These are phyloP conservation scores for Lagorchestes hirsutus DNA, from an alignment of 2,797 vertebrate species.

Conservation along the genomic window DNA sequence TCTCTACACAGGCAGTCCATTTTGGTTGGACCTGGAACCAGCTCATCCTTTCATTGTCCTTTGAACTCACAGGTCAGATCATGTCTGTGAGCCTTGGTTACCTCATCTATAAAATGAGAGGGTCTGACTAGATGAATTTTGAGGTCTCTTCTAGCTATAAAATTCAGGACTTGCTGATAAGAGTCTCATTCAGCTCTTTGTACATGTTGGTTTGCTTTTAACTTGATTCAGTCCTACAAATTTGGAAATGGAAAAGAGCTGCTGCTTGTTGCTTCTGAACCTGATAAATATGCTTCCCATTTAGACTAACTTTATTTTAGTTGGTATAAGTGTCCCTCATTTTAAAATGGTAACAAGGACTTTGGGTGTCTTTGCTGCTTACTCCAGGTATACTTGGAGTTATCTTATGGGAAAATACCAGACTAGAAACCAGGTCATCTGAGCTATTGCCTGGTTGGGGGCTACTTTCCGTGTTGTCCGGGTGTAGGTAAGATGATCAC, in stretches of 20 bases:
- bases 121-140: neutral
- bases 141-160: neutral
- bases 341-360: neutral
- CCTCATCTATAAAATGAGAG: neutral
- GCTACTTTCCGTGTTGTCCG: neutral
- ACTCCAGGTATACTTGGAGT: neutral
- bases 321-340: neutral
- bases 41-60: neutral
- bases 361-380: neutral
- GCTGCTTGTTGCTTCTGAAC: neutral
- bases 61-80: neutral
- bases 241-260: neutral
- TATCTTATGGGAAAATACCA: neutral
- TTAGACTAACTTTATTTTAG: neutral
- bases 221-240: neutral
- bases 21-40: neutral
- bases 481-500: neutral
- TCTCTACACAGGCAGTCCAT: neutral
- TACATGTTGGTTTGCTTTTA: neutral
- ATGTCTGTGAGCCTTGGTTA: neutral
- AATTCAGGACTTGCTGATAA: neutral
- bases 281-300: conserved; percentile 14
- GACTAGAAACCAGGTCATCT: neutral
- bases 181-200: neutral
- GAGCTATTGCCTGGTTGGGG: neutral